Conservation (phyloP, 2,888 invertebrate species). For the Caenorhabditis macrosperma region DNA sequence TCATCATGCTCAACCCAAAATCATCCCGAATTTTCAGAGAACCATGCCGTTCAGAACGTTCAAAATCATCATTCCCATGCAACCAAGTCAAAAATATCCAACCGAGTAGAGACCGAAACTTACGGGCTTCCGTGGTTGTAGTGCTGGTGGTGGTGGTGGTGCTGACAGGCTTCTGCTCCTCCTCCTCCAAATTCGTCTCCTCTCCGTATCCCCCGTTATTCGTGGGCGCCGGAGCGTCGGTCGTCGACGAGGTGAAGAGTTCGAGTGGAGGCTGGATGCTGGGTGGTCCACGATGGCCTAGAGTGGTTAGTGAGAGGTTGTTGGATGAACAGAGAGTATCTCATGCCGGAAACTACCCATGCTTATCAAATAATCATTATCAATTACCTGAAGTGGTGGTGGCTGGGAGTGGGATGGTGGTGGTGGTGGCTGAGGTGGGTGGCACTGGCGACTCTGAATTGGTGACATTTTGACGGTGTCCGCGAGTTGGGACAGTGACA, state of each 20-base stretch:
- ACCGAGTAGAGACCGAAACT: no score
- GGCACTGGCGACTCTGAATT: constrained; percentile 23
- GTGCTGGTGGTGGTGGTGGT: constrained; percentile 18
- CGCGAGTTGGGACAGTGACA: background rate
- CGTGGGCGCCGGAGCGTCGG: background rate
- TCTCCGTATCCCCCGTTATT: constrained; percentile 45
- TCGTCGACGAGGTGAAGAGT: constrained; percentile 4
- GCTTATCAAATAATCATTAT: background rate
- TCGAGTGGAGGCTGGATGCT: constrained; percentile 42
- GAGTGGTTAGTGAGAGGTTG: background rate
- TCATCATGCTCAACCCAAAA: background rate
- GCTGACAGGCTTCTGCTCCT: no score
- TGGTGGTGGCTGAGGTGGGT: background rate
- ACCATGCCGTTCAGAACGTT: background rate
- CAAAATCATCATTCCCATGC: constrained; percentile 3
- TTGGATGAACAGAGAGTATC: no score
- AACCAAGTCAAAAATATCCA: background rate
- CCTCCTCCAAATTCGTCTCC: constrained; percentile 15
- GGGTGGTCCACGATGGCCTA: constrained; percentile 49
- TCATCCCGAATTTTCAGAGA: background rate
- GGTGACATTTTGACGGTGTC: constrained; percentile 31
- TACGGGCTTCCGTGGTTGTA: constrained; percentile 43
- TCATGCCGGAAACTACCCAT: background rate
- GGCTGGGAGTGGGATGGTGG: background rate
- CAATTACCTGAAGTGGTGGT: constrained; percentile 32